Evolutionary conservation across 2,797 vertebrate species (phyloP).

Genomic region (Poecilia wingei): DNA sequence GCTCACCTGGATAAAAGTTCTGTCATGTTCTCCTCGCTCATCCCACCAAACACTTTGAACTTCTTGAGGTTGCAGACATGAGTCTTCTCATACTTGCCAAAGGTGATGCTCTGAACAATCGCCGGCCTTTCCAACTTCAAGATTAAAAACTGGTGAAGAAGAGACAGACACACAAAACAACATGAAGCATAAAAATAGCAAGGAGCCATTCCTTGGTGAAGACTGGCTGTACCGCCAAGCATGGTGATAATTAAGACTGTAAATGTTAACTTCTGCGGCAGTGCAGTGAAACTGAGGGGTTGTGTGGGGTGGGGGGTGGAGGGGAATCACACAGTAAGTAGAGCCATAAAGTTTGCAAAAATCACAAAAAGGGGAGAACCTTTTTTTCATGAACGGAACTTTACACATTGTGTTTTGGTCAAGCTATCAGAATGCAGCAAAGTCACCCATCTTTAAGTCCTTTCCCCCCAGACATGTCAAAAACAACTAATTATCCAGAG

Average conservation of each 20-base stretch:
- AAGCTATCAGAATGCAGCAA: background rate
- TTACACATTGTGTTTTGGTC: background rate
- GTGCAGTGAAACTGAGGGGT: too few relatives aligned
- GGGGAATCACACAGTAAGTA: background rate
- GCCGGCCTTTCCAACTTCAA: conserved; percentile 97
- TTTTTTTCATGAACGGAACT: too few relatives aligned
- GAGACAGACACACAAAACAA: background rate
- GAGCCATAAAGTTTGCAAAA: background rate
- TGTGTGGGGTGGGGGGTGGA: too few relatives aligned
- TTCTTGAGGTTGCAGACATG: conserved; percentile 99
- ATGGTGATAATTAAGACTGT: too few relatives aligned
- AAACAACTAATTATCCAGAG: background rate
- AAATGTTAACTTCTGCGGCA: too few relatives aligned
- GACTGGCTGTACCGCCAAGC: too few relatives aligned
- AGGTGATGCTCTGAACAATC: conserved; percentile 97
- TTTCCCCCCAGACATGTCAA: background rate
- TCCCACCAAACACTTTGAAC: conserved; percentile 99
- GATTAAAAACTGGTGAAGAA: conserved; percentile 89
- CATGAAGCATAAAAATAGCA: background rate
- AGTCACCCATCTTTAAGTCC: background rate
- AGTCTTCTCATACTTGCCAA: conserved; percentile 99
- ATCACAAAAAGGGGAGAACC: background rate
- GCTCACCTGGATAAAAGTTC: conserved; percentile 94
- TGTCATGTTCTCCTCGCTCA: conserved; percentile 99
- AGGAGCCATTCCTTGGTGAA: background rate